Evolutionary conservation across 92 coral and sea anemone species (phyloP).

Genomic region (Scolanthus callimorphus): DNA sequence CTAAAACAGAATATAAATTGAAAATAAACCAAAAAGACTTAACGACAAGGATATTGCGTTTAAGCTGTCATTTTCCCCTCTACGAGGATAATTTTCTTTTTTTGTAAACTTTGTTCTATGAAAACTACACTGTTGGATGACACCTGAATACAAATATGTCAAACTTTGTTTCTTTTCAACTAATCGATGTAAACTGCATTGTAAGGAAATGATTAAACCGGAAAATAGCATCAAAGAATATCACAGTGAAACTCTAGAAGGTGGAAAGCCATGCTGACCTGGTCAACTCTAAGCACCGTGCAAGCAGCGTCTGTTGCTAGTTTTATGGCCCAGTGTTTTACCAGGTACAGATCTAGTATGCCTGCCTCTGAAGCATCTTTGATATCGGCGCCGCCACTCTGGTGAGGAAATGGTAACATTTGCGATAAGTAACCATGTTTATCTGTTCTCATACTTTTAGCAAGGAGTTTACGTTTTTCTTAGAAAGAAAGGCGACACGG

Average conservation of each 20-base stretch:
- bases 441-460: no score
- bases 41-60: not conserved
- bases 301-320: constrained; percentile 91
- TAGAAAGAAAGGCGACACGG: no score
- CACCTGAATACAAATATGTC: not conserved
- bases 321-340: constrained; percentile 87
- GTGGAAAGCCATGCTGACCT: constrained; percentile 38
- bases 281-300: constrained; percentile 91
- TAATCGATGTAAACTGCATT: not conserved
- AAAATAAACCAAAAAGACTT: not conserved
- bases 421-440: no score
- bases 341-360: constrained; percentile 65
- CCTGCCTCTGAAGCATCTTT: constrained; percentile 85
- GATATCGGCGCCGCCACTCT: constrained; percentile 84
- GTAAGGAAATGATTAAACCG: no score
- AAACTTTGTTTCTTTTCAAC: not conserved
- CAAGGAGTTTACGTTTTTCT: no score
- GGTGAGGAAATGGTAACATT: not conserved
- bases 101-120: no score
- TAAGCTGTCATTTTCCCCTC: not conserved
- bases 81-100: no score
- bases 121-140: no score
- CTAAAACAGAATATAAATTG: constrained; percentile 21
- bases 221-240: not conserved
- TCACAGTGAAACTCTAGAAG: not conserved